Evolutionary conservation across 2,797 vertebrate genomes (phyloP).

Genomic region (Paramormyrops hopkinsi): DNA sequence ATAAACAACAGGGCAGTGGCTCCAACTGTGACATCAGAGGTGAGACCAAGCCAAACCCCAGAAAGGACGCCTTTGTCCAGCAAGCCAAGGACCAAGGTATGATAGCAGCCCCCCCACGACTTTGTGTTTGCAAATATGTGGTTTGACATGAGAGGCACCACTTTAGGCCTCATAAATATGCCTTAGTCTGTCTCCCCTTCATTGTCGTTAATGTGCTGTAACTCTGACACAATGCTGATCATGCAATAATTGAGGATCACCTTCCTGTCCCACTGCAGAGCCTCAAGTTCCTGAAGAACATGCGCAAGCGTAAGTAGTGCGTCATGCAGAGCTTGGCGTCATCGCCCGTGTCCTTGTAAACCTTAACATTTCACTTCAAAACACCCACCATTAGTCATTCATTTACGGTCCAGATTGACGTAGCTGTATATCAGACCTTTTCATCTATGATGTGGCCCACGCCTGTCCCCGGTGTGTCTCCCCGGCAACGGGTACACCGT

Average conservation of each 20-base stretch:
- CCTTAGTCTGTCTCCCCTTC: background rate
- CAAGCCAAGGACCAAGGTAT: conserved; percentile 53
- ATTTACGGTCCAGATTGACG: background rate
- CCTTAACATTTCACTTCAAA: background rate
- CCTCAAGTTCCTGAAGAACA: conserved; percentile 56
- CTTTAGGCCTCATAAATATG: background rate
- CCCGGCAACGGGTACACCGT: background rate
- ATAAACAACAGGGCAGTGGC: conserved; percentile 18
- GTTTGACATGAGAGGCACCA: background rate
- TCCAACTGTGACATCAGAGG: conserved; percentile 28
- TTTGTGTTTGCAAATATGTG: background rate
- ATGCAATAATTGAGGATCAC: background rate
- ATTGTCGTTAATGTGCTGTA: background rate
- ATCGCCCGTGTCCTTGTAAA: background rate
- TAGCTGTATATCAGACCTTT: background rate
- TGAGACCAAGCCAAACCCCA: conserved; percentile 32
- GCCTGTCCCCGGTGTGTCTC: background rate
- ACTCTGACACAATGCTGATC: background rate
- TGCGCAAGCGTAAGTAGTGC: conserved; percentile 53
- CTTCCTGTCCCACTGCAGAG: conserved; percentile 45
- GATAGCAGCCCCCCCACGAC: too few species aligned
- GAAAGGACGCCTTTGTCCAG: conserved; percentile 40
- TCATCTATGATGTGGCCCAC: background rate
- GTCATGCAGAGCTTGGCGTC: background rate
- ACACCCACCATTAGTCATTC: background rate